Conservation (phyloP, 2,888 invertebrate species). For the Cerceris rybyensis region DNA sequence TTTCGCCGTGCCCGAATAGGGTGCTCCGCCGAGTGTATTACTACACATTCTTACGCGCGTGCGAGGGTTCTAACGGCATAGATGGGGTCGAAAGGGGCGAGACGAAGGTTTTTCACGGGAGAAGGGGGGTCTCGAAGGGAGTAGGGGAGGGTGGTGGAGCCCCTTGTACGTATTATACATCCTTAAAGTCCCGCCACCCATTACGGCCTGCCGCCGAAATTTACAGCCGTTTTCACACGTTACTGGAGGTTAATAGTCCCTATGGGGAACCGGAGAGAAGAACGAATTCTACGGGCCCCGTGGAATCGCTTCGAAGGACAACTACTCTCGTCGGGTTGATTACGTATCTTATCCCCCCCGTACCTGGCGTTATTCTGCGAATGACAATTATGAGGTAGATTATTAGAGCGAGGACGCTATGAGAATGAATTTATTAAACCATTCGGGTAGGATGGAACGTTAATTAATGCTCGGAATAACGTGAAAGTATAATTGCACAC, state of each 20-base stretch:
- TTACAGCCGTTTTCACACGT: constrained; percentile 80
- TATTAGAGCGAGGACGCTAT: too few relatives aligned
- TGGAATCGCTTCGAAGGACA: constrained; percentile 6
- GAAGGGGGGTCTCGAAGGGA: constrained; percentile 15
- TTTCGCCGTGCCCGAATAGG: constrained; percentile 68
- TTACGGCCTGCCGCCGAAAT: constrained; percentile 75
- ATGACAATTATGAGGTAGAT: neutral
- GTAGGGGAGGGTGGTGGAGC: constrained; percentile 50
- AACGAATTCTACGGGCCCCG: constrained; percentile 61
- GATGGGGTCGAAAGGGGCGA: constrained; percentile 51
- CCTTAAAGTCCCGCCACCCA: constrained; percentile 78
- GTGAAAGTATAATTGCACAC: too few relatives aligned
- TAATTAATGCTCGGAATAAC: too few relatives aligned
- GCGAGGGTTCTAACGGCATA: constrained; percentile 55
- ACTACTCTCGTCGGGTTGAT: neutral
- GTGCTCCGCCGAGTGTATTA: constrained; percentile 77
- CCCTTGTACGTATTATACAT: constrained; percentile 73
- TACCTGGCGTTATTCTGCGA: constrained; percentile 1
- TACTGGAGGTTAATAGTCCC: constrained; percentile 76
- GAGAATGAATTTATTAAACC: too few relatives aligned
- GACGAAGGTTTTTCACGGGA: constrained; percentile 47
- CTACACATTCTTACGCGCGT: constrained; percentile 78
- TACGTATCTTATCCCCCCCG: neutral
- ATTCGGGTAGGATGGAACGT: too few relatives aligned
- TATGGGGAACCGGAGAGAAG: constrained; percentile 57